Conservation (phyloP, 2,113 vertebrate species). For the Forbesichthys agassizii region DNA sequence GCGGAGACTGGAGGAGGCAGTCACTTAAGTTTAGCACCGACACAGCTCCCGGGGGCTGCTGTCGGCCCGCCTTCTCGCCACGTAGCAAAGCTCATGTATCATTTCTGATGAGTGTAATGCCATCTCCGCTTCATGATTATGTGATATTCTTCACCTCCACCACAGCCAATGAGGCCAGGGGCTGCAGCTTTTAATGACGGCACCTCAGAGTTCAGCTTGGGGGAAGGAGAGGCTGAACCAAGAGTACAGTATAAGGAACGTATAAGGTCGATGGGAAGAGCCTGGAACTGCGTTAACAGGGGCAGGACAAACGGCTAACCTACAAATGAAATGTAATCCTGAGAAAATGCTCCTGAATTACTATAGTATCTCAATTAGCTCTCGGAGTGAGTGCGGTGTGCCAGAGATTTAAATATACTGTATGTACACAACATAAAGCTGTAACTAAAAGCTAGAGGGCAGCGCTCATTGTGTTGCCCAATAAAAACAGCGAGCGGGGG, state of each 20-base stretch:
- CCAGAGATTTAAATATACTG: conserved; percentile 18
- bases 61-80: conserved; percentile 45
- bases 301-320: conserved; percentile 13
- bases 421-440: conserved; percentile 8
- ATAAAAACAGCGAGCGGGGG: conserved; percentile 44
- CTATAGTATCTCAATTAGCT: background rate
- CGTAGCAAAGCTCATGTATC: conserved; percentile 78
- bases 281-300: background rate
- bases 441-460: conserved; percentile 20
- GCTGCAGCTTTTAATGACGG: conserved; percentile 71
- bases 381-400: background rate
- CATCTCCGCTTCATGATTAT: conserved; percentile 80
- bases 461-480: conserved; percentile 30
- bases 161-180: conserved; percentile 67
- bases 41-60: conserved; percentile 1
- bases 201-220: conserved; percentile 64
- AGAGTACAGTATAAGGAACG: conserved; percentile 7
- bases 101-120: conserved; percentile 80
- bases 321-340: background rate
- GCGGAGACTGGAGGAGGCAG: conserved; percentile 40
- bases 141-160: conserved; percentile 79
- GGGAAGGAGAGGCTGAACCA: conserved; percentile 40
- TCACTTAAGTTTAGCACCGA: conserved; percentile 62
- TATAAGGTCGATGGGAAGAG: conserved; percentile 16
- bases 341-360: conserved; percentile 1